Percentiles rank a stretch among this genome's conserved stretches.
Evolutionary conservation across 92 coral and sea anemone genomes (phyloP).

Genomic region (Ricordea florida): DNA sequence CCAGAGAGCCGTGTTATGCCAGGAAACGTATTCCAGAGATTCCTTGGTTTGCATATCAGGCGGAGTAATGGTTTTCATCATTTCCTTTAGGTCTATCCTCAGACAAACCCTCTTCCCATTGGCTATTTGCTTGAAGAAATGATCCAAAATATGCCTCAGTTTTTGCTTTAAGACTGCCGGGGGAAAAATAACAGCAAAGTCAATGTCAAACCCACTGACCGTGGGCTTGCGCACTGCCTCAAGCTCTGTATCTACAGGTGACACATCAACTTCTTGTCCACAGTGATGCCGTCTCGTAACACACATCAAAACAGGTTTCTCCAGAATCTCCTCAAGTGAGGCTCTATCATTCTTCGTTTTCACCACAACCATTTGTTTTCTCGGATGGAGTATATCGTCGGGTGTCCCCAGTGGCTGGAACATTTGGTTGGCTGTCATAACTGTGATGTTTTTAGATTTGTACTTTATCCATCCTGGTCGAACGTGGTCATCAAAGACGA

Average conservation of each 20-base stretch:
- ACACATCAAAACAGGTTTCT: constrained; percentile 9
- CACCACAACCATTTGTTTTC: constrained; percentile 3
- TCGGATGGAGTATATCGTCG: not conserved
- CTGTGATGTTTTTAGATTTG: constrained; percentile 1
- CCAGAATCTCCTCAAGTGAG: not conserved
- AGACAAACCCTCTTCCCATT: not conserved
- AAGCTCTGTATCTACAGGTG: not conserved
- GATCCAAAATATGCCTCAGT: not conserved
- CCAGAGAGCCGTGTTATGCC: constrained; percentile 47
- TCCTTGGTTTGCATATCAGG: not conserved
- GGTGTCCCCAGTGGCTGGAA: not conserved
- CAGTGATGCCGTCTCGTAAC: constrained; percentile 7
- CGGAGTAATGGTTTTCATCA: not conserved
- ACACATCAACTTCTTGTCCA: no score
- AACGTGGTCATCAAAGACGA: not conserved
- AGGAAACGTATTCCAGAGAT: constrained; percentile 33
- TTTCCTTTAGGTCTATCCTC: constrained; percentile 4
- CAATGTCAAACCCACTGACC: constrained; percentile 13
- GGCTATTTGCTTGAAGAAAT: no score
- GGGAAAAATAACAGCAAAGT: constrained; percentile 13
- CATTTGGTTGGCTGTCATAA: not conserved
- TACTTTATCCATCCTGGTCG: constrained; percentile 13
- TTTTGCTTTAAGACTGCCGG: not conserved
- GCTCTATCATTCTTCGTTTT: not conserved
- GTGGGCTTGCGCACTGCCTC: no score